Evolutionary conservation across 1,140 invertebrate genomes (phyloP).

Genomic region (Catajapyx aquilonaris): DNA sequence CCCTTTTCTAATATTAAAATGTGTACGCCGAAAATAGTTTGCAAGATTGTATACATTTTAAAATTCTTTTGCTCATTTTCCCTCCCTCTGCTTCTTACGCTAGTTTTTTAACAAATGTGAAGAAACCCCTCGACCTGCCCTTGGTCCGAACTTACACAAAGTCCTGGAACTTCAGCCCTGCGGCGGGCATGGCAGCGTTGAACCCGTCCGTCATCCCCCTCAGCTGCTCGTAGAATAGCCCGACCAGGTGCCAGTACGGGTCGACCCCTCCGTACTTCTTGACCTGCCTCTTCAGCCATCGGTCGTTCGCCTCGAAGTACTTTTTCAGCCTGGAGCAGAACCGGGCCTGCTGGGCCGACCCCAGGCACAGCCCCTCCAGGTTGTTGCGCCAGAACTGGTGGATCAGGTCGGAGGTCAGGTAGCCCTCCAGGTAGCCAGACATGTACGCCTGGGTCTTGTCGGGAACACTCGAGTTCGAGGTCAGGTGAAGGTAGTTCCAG

Average conservation of each 20-base stretch:
- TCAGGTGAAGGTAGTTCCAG: slow-evolving; percentile 33
- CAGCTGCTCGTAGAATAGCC: slow-evolving; percentile 18
- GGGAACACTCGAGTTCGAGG: slow-evolving; percentile 20
- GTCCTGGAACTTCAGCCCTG: slow-evolving; percentile 1
- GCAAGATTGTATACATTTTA: too few species aligned
- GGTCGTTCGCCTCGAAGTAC: slow-evolving; percentile 28
- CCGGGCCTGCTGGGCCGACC: slow-evolving; percentile 8
- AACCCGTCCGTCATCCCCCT: slow-evolving; percentile 25
- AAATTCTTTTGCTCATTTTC: too few species aligned
- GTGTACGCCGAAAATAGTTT: too few species aligned
- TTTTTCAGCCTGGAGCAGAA: slow-evolving; percentile 27
- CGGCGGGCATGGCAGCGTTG: too few species aligned
- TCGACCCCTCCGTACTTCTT: slow-evolving; percentile 16
- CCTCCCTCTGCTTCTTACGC: slow-evolving; percentile 21
- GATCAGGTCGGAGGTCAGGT: slow-evolving; percentile 32
- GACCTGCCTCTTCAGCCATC: slow-evolving; percentile 27
- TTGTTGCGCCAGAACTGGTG: slow-evolving; percentile 39
- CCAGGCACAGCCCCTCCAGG: slow-evolving; percentile 21
- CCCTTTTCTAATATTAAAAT: too few species aligned
- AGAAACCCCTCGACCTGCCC: too few species aligned
- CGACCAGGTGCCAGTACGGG: slow-evolving; percentile 36
- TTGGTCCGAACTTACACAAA: too few species aligned
- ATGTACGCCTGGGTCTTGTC: slow-evolving; percentile 38
- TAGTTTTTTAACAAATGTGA: too few species aligned
- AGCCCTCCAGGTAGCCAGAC: slow-evolving; percentile 41